These are phyloP conservation scores for Diuraphis noxia DNA, from an alignment of 1,140 invertebrate genomes.

Conservation along the genomic window DNA sequence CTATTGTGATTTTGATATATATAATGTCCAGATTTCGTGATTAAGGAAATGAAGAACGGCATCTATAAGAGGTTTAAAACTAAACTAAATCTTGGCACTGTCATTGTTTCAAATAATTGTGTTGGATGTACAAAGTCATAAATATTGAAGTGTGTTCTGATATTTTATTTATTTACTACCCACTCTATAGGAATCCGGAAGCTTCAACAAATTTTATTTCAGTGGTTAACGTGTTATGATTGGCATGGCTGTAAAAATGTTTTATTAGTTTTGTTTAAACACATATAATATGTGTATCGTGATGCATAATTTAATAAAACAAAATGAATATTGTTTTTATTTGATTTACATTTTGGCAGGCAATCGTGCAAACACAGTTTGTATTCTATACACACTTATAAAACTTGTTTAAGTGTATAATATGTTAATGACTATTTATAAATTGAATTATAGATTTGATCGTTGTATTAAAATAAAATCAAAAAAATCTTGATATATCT, in stretches of 20 bases:
- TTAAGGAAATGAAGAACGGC: neutral
- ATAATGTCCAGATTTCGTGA: neutral
- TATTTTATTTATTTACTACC: constrained; percentile 20
- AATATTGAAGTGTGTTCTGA: neutral
- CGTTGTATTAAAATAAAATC: neutral
- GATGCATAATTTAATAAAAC: neutral
- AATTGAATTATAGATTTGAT: neutral
- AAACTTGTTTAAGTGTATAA: neutral
- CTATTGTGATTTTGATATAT: neutral
- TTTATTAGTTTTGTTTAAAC: constrained; percentile 2
- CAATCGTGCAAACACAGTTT: neutral
- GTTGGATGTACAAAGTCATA: neutral
- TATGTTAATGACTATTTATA: neutral
- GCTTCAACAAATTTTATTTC: constrained; percentile 13
- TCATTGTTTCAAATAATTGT: neutral
- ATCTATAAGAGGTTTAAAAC: neutral
- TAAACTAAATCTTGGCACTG: constrained; percentile 27
- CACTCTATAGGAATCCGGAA: neutral
- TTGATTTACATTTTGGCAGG: neutral
- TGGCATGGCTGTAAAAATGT: neutral
- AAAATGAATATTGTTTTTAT: neutral
- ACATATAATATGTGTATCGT: neutral
- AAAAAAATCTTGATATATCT: neutral
- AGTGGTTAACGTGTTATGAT: neutral
- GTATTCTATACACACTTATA: neutral